Evolutionary conservation across 2,888 invertebrate species (phyloP), one percentile per base, ranked within the genome.

Genomic region (Cantharis flavilabris): DNA sequence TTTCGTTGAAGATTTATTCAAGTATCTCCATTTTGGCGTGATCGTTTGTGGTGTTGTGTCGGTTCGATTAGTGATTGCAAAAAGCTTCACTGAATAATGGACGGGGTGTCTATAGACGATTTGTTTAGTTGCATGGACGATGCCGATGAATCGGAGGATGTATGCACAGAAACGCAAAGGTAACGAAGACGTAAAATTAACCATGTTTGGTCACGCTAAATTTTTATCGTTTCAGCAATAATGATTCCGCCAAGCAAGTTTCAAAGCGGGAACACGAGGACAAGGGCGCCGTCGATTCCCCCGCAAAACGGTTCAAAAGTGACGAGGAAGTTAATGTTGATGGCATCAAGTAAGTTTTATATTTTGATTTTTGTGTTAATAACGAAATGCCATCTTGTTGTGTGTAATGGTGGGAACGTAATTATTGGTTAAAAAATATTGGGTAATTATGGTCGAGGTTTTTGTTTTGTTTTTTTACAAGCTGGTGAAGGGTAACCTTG

Each of bases 61-160:
- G 49, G 49, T 49, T 49, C 49, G 49, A 49, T n/a, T 7, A n/a
- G 49, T 49, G 49, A 49, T 49, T 49, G 49, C 49, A 49, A 49
- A 26, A 49, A 49, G 49, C 49, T 49, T 49, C 49, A 49, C 49
- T 49, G 49, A 49, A 49, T 49, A 49, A 49, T 49, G 49, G 49
- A 49, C 49, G 49, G n/a, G 49, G 49, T 49, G 49, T 85, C 84
- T 70, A 88, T 89, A 74, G 88, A 88, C 80, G 87, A 88, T 81
- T 84, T 88, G 75, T 88, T 89, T 79, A 85, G 87, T 73, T 88
- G 88, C 80, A 88, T 89, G 81, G 86, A 87, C 63, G 85, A 87
- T 78, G 80, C 79, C 10, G 79, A 80, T n/a, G 82, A 83, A 49
- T 49, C 64, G 14, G 73, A 75, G 64, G 64, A 67, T 3, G 73